Base-by-base conservation (phyloP, 2,113 vertebrate species). In the Salvelinus namaycush region DNA sequence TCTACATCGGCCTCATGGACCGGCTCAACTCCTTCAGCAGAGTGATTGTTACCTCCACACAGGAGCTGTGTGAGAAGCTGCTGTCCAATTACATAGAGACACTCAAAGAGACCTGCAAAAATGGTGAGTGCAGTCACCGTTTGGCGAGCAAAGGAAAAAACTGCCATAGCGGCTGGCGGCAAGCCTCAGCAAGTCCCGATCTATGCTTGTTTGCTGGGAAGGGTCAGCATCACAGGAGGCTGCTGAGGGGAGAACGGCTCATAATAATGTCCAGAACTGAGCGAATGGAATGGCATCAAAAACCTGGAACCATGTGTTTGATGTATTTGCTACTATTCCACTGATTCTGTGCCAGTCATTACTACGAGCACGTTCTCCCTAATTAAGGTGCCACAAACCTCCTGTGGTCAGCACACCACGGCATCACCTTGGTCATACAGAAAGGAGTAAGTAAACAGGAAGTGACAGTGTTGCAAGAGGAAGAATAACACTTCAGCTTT, bases 1-100 rank as follows among this genome's bases (percentile, higher is more conserved):
- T 96, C 67, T 95, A 92, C 83, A 93, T 90, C 2, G 81, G 91
- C 2, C 92, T 96, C 71, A 94, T 94, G 79, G 94, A 95, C 76
- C 90, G 92, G 16, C 88, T 94, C 12, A 89, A 92, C 0, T 78
- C 67, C 14, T 90, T 95, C 82, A 92, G 88, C 75, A 89, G 77
- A 8, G 88, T 92, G 26, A 87, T 96, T 16, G 68, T 26, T 0
- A 88, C 92, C 12, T 91, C 94, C 69, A 95, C 95, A 0, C 67
- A 76, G 72, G 88, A 93, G 65, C 78, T 96, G 27, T 89, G 94
- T 4, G 77, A 88, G 20, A 49, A 83, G 79, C 82, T 97, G 1
- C 86, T 88, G 64, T 88, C 88, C 0, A 86, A 83, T 0, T 96
- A 95, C 81, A 87, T 84, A 3, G 89, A 92, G 1, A 94, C 92